phyloP scores from a whole-genome alignment of 2,888 invertebrate species.

The Zeuzera pyrina region DNA sequence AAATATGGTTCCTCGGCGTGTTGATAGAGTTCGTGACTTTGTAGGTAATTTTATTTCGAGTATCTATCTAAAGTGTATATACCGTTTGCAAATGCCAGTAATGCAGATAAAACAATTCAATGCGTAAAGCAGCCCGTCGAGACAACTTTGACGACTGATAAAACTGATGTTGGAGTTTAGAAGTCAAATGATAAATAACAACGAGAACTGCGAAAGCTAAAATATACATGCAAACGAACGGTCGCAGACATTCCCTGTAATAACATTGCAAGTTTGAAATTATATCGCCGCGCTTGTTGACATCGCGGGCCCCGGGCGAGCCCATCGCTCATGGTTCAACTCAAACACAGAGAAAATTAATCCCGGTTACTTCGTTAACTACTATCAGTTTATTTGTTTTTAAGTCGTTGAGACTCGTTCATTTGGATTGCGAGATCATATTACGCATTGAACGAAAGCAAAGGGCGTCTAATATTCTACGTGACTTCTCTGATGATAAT shows the following conservation, averaged over 20 bases:
- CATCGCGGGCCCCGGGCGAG: constrained; percentile 27
- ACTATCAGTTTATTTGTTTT: constrained; percentile 33
- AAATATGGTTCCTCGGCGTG: not conserved
- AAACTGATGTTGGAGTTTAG: too few relatives aligned
- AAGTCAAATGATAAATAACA: too few relatives aligned
- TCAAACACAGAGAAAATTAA: constrained; percentile 46
- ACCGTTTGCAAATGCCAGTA: too few relatives aligned
- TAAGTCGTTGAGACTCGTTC: constrained; percentile 26
- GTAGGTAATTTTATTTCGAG: too few relatives aligned
- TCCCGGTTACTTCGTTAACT: constrained; percentile 37
- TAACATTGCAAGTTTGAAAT: constrained; percentile 39
- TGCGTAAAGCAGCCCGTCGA: too few relatives aligned
- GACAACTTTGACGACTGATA: too few relatives aligned
- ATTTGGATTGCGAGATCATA: constrained; percentile 30
- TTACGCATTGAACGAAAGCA: constrained; percentile 29
- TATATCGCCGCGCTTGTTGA: constrained; percentile 32
- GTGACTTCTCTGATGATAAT: constrained; percentile 49
- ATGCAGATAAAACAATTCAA: too few relatives aligned
- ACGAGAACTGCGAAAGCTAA: constrained; percentile 23
- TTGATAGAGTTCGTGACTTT: too few relatives aligned
- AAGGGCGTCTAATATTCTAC: constrained; percentile 59
- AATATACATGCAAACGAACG: constrained; percentile 21
- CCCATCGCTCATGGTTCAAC: constrained; percentile 39
- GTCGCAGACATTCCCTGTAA: constrained; percentile 24
- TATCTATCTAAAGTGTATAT: too few relatives aligned